Evolutionary conservation across 1,140 invertebrate genomes (phyloP), one percentile per base, ranked within the genome.

Genomic region (Metopolophium dirhodum): DNA sequence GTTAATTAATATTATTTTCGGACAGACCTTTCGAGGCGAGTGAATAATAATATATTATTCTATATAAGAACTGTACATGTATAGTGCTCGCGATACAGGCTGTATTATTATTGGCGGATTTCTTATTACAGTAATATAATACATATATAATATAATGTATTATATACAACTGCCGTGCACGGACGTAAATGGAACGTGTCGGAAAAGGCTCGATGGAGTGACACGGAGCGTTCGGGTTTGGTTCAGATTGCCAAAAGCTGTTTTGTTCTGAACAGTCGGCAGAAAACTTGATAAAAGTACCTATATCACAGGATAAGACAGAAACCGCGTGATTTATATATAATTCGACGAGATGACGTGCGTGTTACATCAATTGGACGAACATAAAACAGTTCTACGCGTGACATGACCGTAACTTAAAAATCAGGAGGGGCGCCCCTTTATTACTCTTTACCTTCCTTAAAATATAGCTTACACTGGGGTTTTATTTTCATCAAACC

Each of bases 1-100:
- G 90, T 61, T 61, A 91, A 91, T 91, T 91, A 91, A 91, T 91
- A 91, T 91, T 91, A 77, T 91, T 91, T 91, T 91, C 90, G 41
- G 41, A 77, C 90, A 77, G 61, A 77, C 61, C 30, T 77, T n/a
- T 77, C n/a, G n/a, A 77, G 22, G 30, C n/a, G n/a, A 77, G n/a
- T 77, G 30, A n/a, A n/a, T 77, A 77, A n/a, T n/a, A n/a, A 77
- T 77, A 77, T 77, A 77, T 77, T 77, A 35, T 77, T 77, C 30
- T 77, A n/a, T n/a, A 77, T 20, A 77, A 77, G 61, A 18, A 20
- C 30, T n/a, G 61, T n/a, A 68, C 22, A 57, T n/a, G 14, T 68
- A 18, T 68, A 77, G 30, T 4, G 14, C 30, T 68, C 4, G 30
- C 61, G 26, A 68, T 68, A 77, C 14, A n/a, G 30, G 61, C n/a